phyloP scores from a whole-genome alignment of 2,888 invertebrate genomes.

The Exephanes ischioxanthus region DNA sequence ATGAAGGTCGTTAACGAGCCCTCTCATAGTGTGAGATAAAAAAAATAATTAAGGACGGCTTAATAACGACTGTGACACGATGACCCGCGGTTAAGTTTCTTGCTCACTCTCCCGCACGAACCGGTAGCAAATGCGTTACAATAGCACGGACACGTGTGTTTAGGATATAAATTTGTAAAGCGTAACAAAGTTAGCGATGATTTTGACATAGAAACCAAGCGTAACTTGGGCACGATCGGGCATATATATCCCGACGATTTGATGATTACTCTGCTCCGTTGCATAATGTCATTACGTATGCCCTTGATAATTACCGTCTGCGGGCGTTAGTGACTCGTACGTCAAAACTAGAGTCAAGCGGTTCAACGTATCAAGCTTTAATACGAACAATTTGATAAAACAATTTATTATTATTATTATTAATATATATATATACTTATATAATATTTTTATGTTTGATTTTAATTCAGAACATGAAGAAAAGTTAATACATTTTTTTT shows the following conservation, averaged over 20 bases:
- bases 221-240: slow-evolving; percentile 1
- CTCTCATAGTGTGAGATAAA: slow-evolving; percentile 10
- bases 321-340: slow-evolving; percentile 42
- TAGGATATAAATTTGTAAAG: not conserved
- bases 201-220: slow-evolving; percentile 31
- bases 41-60: slow-evolving; percentile 29
- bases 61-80: slow-evolving; percentile 43
- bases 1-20: slow-evolving; percentile 54
- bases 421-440: too few species aligned
- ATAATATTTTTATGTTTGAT: too few species aligned
- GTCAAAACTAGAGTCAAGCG: slow-evolving; percentile 45
- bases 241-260: not conserved
- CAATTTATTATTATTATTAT: too few species aligned
- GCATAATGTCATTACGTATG: slow-evolving; percentile 62
- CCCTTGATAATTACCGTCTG: slow-evolving; percentile 56
- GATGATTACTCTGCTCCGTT: slow-evolving; percentile 61
- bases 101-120: not conserved
- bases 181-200: slow-evolving; percentile 33
- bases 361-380: slow-evolving; percentile 22
- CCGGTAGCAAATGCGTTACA: not conserved
- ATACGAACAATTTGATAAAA: too few species aligned
- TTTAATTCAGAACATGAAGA: too few species aligned
- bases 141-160: not conserved
- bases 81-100: slow-evolving; percentile 39
- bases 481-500: too few species aligned